Conservation (phyloP, 2,113 vertebrate species). For the Andinoacara biseriatus region DNA sequence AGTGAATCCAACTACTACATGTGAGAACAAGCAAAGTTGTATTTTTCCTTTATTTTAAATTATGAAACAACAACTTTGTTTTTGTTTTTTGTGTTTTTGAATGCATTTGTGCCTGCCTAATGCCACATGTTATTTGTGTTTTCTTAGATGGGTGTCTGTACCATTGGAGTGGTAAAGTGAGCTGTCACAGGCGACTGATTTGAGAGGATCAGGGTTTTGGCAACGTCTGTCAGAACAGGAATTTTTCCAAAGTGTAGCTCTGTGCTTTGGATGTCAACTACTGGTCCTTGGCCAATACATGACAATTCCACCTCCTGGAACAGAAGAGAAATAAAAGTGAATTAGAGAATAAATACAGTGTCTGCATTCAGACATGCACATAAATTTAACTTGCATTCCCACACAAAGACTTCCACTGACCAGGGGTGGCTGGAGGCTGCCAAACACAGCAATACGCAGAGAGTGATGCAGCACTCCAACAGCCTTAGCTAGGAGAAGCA, state of each 20-base stretch:
- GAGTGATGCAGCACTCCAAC: slow-evolving; percentile 61
- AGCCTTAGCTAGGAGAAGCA: slow-evolving; percentile 77
- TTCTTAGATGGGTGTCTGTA: slow-evolving; percentile 49
- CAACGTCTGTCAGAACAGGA: slow-evolving; percentile 79
- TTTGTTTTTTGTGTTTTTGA: no score
- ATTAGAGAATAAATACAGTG: background rate
- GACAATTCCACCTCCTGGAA: slow-evolving; percentile 78
- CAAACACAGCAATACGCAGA: slow-evolving; percentile 77
- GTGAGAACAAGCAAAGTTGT: background rate
- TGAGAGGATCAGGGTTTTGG: slow-evolving; percentile 77
- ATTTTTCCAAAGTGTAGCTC: slow-evolving; percentile 86
- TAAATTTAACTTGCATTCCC: background rate
- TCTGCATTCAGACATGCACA: background rate
- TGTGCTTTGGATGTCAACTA: slow-evolving; percentile 73
- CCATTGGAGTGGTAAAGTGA: slow-evolving; percentile 80
- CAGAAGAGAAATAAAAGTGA: background rate
- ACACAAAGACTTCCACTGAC: slow-evolving; percentile 68
- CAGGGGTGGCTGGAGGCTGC: slow-evolving; percentile 77
- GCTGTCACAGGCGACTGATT: slow-evolving; percentile 84
- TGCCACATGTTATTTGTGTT: background rate
- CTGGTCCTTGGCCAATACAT: slow-evolving; percentile 82
- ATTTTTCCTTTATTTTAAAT: background rate
- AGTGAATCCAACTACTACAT: background rate
- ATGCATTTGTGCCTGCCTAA: no score
- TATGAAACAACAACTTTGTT: no score